Conservation (phyloP, 2,888 invertebrate species). For the Tenthredo distinguenda region DNA sequence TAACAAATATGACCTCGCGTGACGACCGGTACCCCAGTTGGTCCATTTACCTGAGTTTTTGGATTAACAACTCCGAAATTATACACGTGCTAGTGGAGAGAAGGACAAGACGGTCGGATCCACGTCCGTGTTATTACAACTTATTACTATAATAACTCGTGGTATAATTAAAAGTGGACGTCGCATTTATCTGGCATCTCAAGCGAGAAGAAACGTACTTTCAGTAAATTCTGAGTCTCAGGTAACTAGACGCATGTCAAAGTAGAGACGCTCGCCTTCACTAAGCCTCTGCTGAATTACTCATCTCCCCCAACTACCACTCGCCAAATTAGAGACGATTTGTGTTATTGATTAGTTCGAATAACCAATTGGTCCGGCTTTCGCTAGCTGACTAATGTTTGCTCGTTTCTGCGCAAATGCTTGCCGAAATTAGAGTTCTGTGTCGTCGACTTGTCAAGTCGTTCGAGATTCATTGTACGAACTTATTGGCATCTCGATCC, state of each 20-base stretch:
- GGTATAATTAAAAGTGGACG: conserved; percentile 51
- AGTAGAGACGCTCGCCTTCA: background rate
- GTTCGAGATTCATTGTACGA: conserved; percentile 28
- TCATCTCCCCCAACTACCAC: conserved; percentile 18
- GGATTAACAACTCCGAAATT: conserved; percentile 45
- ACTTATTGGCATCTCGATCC: background rate
- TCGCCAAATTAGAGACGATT: conserved; percentile 42
- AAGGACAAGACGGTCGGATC: conserved; percentile 26
- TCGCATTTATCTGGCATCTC: conserved; percentile 47
- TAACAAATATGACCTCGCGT: conserved; percentile 54
- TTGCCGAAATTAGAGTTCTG: conserved; percentile 24
- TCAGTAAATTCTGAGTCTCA: background rate
- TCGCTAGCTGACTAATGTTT: conserved; percentile 25
- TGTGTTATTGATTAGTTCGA: conserved; percentile 44
- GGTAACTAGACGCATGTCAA: background rate
- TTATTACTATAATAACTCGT: conserved; percentile 45
- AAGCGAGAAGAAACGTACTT: background rate
- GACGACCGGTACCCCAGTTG: conserved; percentile 30
- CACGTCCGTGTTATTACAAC: conserved; percentile 45
- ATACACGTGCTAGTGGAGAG: conserved; percentile 44
- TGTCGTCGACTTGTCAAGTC: conserved; percentile 23
- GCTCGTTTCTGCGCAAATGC: conserved; percentile 29
- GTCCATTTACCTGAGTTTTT: conserved; percentile 52
- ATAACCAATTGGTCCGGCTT: conserved; percentile 28
- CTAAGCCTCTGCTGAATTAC: conserved; percentile 9